phyloP scores from a whole-genome alignment of 2,888 invertebrate species.

The Ennomos erosarius region DNA sequence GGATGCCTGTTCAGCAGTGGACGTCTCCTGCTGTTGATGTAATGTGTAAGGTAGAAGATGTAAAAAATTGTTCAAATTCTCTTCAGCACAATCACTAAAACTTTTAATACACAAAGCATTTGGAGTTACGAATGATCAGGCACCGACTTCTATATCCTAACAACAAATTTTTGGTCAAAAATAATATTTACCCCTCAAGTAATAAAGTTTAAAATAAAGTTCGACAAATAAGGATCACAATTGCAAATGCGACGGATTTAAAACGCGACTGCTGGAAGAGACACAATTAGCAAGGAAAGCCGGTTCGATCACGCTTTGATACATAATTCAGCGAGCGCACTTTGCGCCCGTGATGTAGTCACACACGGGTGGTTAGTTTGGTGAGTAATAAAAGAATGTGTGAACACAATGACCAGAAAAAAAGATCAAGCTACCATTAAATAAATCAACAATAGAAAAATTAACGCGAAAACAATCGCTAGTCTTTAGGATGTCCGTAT shows the following conservation, averaged over 20 bases:
- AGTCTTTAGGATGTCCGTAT: too few species aligned
- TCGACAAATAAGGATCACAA: conserved; percentile 16
- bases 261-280: conserved; percentile 41
- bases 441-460: too few species aligned
- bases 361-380: conserved; percentile 39
- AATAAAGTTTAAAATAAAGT: conserved; percentile 7
- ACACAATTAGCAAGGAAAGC: conserved; percentile 61
- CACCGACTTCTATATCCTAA: not conserved
- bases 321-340: conserved; percentile 63
- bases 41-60: too few species aligned
- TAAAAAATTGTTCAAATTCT: too few species aligned
- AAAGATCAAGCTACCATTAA: too few species aligned
- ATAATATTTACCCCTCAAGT: not conserved
- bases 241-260: conserved; percentile 39
- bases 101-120: too few species aligned
- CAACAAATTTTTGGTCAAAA: not conserved
- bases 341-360: conserved; percentile 42
- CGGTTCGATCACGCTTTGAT: conserved; percentile 63
- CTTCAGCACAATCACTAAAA: too few species aligned
- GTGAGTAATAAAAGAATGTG: conserved; percentile 3
- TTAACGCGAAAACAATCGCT: too few species aligned
- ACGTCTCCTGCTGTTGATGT: too few species aligned
- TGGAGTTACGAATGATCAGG: not conserved
- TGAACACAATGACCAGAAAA: too few species aligned
- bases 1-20: too few species aligned